Conservation (phyloP, 2,888 invertebrate species). For the Cataglyphis albicans region DNA sequence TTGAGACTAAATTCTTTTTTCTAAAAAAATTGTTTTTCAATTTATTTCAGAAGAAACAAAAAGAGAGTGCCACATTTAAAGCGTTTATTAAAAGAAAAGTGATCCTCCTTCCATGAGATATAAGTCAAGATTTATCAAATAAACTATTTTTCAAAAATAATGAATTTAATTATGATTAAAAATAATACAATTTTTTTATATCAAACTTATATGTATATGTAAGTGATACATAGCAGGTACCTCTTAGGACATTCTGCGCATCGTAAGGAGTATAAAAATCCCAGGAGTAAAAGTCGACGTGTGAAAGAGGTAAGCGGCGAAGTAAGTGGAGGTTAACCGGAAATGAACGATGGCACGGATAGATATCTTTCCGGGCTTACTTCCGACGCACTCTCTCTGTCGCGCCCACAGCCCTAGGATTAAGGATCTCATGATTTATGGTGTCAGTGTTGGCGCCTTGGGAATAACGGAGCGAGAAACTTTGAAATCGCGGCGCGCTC, state of each 20-base stretch:
- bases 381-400: conserved; percentile 57
- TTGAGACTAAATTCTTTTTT: too few species aligned
- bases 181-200: too few species aligned
- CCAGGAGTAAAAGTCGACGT: conserved; percentile 41
- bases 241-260: background rate
- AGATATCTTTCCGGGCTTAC: conserved; percentile 71
- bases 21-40: too few species aligned
- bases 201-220: too few species aligned
- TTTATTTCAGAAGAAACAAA: too few species aligned
- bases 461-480: conserved; percentile 1
- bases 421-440: conserved; percentile 60
- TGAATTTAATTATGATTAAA: too few species aligned
- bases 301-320: conserved; percentile 54
- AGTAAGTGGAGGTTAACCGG: conserved; percentile 63
- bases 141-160: too few species aligned
- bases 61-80: too few species aligned
- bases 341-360: conserved; percentile 71
- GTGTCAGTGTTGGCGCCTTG: background rate
- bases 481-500: conserved; percentile 24
- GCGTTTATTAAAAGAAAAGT: too few species aligned
- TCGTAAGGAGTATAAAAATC: conserved; percentile 30
- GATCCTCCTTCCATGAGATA: too few species aligned
- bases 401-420: conserved; percentile 35
- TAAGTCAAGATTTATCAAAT: too few species aligned
- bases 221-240: background rate